Evolutionary conservation across 2,113 vertebrate genomes (phyloP), one percentile per base, ranked within the genome.

Genomic region (Smithornis capensis): DNA sequence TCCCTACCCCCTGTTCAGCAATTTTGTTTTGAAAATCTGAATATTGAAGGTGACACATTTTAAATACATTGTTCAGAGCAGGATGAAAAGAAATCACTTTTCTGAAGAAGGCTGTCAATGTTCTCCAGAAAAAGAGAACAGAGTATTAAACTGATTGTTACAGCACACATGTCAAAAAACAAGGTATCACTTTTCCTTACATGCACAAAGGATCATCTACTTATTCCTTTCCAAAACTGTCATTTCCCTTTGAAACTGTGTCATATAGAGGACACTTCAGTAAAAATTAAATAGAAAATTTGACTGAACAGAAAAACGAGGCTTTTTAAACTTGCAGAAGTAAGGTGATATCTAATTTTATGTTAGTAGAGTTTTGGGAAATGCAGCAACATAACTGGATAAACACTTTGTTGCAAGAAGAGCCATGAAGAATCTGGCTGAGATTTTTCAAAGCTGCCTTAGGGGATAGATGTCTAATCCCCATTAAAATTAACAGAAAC

Each of bases 401-500:
- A 87, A 89, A 90, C 80, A 89, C 87, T 84, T 71, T 82, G 40
- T 45, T 92, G 69, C 88, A 84, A 86, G 68, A 91, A 70, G 69
- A 89, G 40, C 49, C 90, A 93, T 95, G 92, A 95, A 92, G 95
- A 68, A 92, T 78, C 64, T 71, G 40, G 69, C 56, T 37, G 76
- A 90, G 49, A 89, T 64, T 96, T 91, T 97, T 94, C 90, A 69
- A 79, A 90, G 83, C 27, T 91, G 90, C 94, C 93, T 90, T 60
- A 68, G 92, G 94, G 93, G 62, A 78, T 92, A 88, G 65, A 93
- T 78, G 80, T 89, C 73, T 86, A 94, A 81, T 87, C 49, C 45
- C 92, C 80, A 94, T 92, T 92, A 95, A 95, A 96, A 95, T 90
- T 49, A 95, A 87, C 65, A 89, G 90, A 92, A 94, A 83, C 83